Base-by-base conservation (phyloP, 2,113 vertebrate genomes). In the Entelurus aequoreus region DNA sequence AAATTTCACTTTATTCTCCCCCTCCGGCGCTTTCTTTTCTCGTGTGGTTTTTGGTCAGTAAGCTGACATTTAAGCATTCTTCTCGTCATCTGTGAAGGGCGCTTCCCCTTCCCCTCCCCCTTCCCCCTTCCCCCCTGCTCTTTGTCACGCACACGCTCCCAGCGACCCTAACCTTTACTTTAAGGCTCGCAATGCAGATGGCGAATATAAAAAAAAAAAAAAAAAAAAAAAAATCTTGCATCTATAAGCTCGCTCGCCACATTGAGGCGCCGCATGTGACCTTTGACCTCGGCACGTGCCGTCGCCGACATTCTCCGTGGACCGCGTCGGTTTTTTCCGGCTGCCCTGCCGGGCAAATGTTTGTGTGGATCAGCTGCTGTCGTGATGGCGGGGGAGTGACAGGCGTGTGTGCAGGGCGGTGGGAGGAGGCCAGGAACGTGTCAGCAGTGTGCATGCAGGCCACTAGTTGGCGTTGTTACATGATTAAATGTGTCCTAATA, bases 131-230 rank as follows among this genome's bases (percentile, higher is more conserved):
- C n/a, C 35, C 37, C 51, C 57, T 10, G 19, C 46, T 21, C 37
- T 54, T 48, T 71, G 12, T 58, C 48, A 19, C 52, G 19, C 16
- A 12, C 47, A 35, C 11, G 28, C 48, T 53, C 16, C 8, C 48
- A 11, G n/a, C 13, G 11, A 67, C 65, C 48, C 62, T 74, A 76
- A 85, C 78, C 76, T 78, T 80, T 76, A 60, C 66, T 54, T 48
- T 58, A 66, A 62, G 8, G 55, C 71, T 73, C 67, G 61, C 63
- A 46, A 74, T 4, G 2, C 8, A 57, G 54, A 71, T 69, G 57
- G 47, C 10, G 14, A 9, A 38, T 38, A 36, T n/a, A n/a, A n/a
- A n/a, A n/a, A n/a, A n/a, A n/a, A n/a, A n/a, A n/a, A n/a, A 38
- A 40, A 56, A n/a, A 12, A 14, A 14, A 53, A 37, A 0, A 37